Percentiles rank a stretch among this genome's conserved stretches.
These are phyloP conservation scores for Byasa hedistus DNA, from an alignment of 2,888 invertebrate genomes.

Conservation along the genomic window DNA sequence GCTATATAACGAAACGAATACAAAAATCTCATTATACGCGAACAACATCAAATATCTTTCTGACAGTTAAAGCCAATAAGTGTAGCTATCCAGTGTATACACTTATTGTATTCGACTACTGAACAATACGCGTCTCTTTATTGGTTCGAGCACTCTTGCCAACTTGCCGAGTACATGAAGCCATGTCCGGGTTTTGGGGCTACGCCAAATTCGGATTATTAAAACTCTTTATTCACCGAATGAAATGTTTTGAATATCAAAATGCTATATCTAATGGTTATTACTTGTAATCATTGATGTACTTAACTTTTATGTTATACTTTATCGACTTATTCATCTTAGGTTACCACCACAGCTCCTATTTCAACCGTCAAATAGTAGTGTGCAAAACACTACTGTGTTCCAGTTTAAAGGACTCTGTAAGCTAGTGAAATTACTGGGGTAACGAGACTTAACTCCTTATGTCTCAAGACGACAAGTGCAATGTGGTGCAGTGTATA, in stretches of 20 bases:
- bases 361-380: too few species aligned
- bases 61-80: slow-evolving; percentile 22
- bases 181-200: slow-evolving; percentile 18
- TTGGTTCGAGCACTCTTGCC: slow-evolving; percentile 20
- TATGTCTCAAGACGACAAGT: too few species aligned
- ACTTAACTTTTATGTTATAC: too few species aligned
- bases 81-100: slow-evolving; percentile 19
- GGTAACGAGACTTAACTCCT: too few species aligned
- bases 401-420: too few species aligned
- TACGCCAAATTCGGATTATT: slow-evolving; percentile 18
- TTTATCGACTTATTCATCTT: too few species aligned
- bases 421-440: too few species aligned
- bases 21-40: slow-evolving; percentile 2
- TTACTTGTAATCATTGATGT: too few species aligned
- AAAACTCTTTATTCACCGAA: slow-evolving; percentile 9
- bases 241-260: neutral
- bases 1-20: neutral
- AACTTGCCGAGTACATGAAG: slow-evolving; percentile 25
- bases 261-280: neutral
- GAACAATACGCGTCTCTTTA: slow-evolving; percentile 26
- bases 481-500: too few species aligned
- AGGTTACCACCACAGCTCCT: too few species aligned
- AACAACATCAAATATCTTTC: slow-evolving; percentile 14
- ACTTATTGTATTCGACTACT: slow-evolving; percentile 19
- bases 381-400: too few species aligned